Percentiles rank a stretch among this genome's conserved stretches.
These are phyloP conservation scores for Coecobrya sp. DNA, from an alignment of 2,888 invertebrate species.

Conservation along the genomic window DNA sequence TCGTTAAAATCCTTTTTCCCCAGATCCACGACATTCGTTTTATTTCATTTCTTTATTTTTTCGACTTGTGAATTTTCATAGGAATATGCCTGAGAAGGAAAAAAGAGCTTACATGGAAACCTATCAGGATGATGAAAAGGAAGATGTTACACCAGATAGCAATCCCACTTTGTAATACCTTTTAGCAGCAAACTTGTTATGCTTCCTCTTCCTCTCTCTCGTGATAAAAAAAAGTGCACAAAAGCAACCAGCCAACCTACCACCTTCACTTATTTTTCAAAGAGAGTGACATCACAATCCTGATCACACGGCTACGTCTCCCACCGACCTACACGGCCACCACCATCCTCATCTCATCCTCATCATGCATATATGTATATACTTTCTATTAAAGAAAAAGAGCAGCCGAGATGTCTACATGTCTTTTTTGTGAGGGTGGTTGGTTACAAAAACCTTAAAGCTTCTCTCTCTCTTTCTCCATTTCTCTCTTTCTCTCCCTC, in stretches of 20 bases:
- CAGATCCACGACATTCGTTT: conserved; percentile 7
- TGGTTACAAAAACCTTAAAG: conserved; percentile 55
- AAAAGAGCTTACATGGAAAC: conserved; percentile 44
- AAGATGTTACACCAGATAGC: conserved; percentile 69
- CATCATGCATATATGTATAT: not conserved
- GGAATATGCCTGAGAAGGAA: not conserved
- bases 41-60: conserved; percentile 30
- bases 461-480: not conserved
- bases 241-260: conserved; percentile 47
- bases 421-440: conserved; percentile 57
- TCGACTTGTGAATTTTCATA: conserved; percentile 58
- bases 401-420: conserved; percentile 62
- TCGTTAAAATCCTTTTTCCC: conserved; percentile 12
- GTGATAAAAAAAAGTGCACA: conserved; percentile 39
- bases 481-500: not conserved
- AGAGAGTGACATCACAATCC: conserved; percentile 56
- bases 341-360: conserved; percentile 31
- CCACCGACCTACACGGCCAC: conserved; percentile 1
- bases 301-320: not conserved
- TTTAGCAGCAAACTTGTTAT: conserved; percentile 61
- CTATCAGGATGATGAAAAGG: conserved; percentile 61
- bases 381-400: conserved; percentile 24
- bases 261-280: conserved; percentile 54
- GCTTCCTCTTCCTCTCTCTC: conserved; percentile 24
- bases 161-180: conserved; percentile 69